Percentiles rank a stretch among this genome's conserved stretches.
Conservation (phyloP, 2,113 vertebrate species). For the Hemibagrus wyckioides region DNA sequence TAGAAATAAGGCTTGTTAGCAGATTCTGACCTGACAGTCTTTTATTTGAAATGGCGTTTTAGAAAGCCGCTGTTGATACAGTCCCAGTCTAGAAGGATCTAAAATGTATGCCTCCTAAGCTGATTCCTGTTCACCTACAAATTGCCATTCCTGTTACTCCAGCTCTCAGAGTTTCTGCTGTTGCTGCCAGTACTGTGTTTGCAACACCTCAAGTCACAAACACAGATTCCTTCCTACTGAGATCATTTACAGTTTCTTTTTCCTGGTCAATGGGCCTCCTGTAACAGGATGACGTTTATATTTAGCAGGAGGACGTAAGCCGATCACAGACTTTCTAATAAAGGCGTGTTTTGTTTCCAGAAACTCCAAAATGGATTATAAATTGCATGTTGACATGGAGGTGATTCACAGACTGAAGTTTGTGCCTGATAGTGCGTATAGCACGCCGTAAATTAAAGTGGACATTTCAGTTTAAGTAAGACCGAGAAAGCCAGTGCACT, state of each 20-base stretch:
- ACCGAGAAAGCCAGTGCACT: not conserved
- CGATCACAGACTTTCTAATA: slow-evolving; percentile 16
- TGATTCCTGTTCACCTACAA: not conserved
- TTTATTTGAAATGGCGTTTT: not conserved
- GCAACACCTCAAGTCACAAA: slow-evolving; percentile 1
- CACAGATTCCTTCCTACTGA: not conserved
- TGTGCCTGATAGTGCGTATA: not conserved
- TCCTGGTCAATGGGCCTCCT: not conserved
- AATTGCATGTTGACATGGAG: not conserved
- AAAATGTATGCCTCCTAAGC: not conserved
- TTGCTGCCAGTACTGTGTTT: slow-evolving; percentile 24
- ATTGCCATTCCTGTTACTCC: slow-evolving; percentile 4
- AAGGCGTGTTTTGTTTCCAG: slow-evolving; percentile 1
- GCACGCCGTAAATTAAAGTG: slow-evolving; percentile 8
- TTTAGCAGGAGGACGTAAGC: slow-evolving; percentile 7
- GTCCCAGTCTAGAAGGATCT: not conserved
- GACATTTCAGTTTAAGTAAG: not conserved
- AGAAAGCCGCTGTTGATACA: not conserved
- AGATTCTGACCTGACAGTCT: not conserved
- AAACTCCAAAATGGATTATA: slow-evolving; percentile 16
- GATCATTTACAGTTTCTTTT: not conserved
- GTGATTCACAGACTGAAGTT: slow-evolving; percentile 7
- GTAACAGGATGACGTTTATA: slow-evolving; percentile 17
- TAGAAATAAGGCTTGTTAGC: slow-evolving; percentile 1
- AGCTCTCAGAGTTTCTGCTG: not conserved